Percentiles rank a stretch among this genome's conserved stretches.
Conservation (phyloP, 2,888 invertebrate species). For the Oligia strigilis region DNA sequence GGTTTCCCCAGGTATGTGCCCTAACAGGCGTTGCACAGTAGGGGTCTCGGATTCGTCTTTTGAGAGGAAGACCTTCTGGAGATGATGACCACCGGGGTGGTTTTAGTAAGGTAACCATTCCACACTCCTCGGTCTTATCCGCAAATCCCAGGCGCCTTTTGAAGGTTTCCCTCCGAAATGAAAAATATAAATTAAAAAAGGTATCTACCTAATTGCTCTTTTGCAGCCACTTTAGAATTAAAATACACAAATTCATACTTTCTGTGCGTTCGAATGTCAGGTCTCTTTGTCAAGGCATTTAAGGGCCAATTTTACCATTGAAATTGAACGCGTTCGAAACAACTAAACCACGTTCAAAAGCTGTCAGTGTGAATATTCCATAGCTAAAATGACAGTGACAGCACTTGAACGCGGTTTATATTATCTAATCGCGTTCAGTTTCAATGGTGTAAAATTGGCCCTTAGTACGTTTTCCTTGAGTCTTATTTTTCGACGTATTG, state of each 20-base stretch:
- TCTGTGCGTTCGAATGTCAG: not conserved
- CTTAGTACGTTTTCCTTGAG: not conserved
- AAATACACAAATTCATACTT: not conserved
- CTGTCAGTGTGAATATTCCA: not conserved
- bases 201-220: not conserved
- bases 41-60: not conserved
- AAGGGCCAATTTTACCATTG: not conserved
- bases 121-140: too few species aligned
- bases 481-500: not conserved
- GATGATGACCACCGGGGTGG: not conserved
- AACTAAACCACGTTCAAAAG: not conserved
- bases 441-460: not conserved
- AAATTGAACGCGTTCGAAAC: not conserved
- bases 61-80: not conserved
- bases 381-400: not conserved
- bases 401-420: not conserved
- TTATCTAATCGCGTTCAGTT: not conserved
- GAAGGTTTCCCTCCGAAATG: too few species aligned
- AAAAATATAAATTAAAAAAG: too few species aligned
- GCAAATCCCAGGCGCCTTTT: too few species aligned
- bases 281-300: not conserved
- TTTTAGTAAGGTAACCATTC: not conserved
- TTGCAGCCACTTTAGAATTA: not conserved
- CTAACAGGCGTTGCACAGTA: not conserved
- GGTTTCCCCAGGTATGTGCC: not conserved